Evolutionary conservation across 2,888 invertebrate species (phyloP).

Genomic region (Invenusta paracnida): DNA sequence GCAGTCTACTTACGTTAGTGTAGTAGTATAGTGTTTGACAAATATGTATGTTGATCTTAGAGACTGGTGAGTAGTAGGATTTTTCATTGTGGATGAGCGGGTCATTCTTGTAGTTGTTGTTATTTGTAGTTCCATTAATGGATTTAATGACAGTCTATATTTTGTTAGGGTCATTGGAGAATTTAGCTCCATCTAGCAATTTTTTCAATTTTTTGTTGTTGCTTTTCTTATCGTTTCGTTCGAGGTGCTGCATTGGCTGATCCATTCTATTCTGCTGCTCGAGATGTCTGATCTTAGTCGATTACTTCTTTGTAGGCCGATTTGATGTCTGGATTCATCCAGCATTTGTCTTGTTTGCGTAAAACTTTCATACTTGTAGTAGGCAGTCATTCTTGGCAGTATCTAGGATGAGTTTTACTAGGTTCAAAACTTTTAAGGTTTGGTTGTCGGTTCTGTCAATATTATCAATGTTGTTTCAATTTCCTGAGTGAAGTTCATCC

Average conservation of each 20-base stretch:
- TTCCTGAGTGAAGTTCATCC: neutral
- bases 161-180: slow-evolving; percentile 11
- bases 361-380: neutral
- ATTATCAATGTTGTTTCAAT: slow-evolving; percentile 16
- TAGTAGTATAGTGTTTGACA: too few relatives aligned
- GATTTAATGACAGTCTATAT: too few relatives aligned
- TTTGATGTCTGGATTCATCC: neutral
- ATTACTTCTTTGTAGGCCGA: neutral
- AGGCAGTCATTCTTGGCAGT: neutral
- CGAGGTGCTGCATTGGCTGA: neutral
- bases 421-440: neutral
- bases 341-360: neutral
- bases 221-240: neutral
- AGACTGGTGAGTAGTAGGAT: neutral
- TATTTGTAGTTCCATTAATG: too few relatives aligned
- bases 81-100: neutral
- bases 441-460: neutral
- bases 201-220: neutral
- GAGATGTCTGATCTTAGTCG: neutral
- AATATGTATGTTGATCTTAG: neutral
- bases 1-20: neutral
- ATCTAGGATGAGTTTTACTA: neutral
- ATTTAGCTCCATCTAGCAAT: slow-evolving; percentile 1
- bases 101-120: too few relatives aligned
- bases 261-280: neutral